Conservation (phyloP, 2,888 invertebrate species). For the Drosophila antonietae region DNA sequence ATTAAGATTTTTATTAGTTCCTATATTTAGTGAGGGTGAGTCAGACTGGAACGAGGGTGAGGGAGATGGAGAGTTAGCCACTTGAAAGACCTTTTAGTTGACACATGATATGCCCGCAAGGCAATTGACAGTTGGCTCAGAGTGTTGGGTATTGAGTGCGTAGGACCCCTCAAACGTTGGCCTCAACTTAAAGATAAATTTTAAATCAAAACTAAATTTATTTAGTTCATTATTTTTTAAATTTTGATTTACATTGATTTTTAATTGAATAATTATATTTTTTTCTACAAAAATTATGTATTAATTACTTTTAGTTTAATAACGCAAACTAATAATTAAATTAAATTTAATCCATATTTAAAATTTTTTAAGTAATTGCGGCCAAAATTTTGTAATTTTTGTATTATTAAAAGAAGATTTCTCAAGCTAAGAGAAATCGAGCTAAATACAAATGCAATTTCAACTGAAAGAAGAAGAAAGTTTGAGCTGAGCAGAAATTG, state of each 20-base stretch:
- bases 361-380: background rate
- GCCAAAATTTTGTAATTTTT: conserved; percentile 1
- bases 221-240: too few relatives aligned
- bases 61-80: background rate
- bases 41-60: background rate
- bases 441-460: conserved; percentile 6
- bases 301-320: too few relatives aligned
- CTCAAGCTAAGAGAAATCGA: background rate
- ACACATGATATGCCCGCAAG: background rate
- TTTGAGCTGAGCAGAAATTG: background rate
- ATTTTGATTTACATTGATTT: too few relatives aligned
- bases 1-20: background rate
- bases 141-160: background rate
- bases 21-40: background rate
- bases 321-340: too few relatives aligned
- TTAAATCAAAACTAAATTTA: too few relatives aligned
- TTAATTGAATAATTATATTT: too few relatives aligned
- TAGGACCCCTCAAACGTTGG: background rate
- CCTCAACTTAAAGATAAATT: too few relatives aligned
- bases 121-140: background rate
- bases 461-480: background rate
- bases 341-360: too few relatives aligned
- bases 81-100: background rate
- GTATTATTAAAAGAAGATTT: background rate
- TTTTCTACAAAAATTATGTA: too few relatives aligned